phyloP scores from a whole-genome alignment of 2,888 invertebrate genomes.

The Heliconius aoede region DNA sequence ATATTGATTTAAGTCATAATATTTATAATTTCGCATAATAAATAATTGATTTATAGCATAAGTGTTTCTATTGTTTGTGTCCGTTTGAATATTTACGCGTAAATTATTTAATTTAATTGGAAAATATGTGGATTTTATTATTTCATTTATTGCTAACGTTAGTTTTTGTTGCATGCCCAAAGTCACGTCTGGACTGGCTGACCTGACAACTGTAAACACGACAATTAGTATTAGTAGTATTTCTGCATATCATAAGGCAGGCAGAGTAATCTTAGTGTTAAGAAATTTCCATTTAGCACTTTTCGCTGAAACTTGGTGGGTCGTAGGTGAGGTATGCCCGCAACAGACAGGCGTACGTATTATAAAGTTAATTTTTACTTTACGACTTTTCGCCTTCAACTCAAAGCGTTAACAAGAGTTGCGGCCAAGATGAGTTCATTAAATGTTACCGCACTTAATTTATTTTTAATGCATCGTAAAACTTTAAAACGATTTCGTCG shows the following conservation, averaged over 20 bases:
- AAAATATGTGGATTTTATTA: neutral
- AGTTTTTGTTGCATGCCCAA: neutral
- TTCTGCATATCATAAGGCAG: no score
- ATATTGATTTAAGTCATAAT: slow-evolving; percentile 25
- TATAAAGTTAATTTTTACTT: slow-evolving; percentile 19
- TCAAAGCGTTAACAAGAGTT: slow-evolving; percentile 35
- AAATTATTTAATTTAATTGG: neutral
- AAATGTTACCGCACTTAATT: slow-evolving; percentile 50
- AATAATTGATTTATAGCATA: slow-evolving; percentile 12
- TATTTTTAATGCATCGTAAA: slow-evolving; percentile 53
- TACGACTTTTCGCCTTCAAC: slow-evolving; percentile 30
- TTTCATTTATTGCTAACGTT: neutral
- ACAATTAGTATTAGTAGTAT: no score
- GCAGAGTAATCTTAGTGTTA: no score
- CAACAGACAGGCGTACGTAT: slow-evolving; percentile 3
- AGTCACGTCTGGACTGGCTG: no score
- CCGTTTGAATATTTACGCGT: slow-evolving; percentile 1
- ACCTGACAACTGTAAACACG: no score
- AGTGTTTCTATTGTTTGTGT: slow-evolving; percentile 4
- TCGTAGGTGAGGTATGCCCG: neutral
- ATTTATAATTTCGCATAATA: slow-evolving; percentile 16
- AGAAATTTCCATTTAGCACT: no score
- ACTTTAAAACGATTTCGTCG: slow-evolving; percentile 40
- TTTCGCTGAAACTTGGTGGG: no score
- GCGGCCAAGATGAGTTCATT: slow-evolving; percentile 33